phyloP scores from a whole-genome alignment of 2,888 invertebrate species.

The Acanthococcus lagerstroemiae region DNA sequence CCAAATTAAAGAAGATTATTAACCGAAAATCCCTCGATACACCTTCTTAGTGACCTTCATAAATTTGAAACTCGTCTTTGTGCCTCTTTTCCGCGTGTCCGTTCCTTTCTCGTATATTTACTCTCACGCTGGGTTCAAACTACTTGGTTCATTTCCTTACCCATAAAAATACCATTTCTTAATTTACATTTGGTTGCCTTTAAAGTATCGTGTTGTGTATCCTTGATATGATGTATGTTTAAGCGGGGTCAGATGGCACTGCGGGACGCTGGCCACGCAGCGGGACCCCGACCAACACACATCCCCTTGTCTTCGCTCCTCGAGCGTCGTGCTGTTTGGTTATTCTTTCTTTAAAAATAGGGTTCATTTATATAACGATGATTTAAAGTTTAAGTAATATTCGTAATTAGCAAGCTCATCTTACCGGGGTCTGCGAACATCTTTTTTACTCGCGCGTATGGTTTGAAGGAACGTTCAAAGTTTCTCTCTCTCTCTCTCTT shows the following conservation, averaged over 20 bases:
- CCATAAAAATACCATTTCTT: constrained; percentile 30
- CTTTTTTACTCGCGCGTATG: too few relatives aligned
- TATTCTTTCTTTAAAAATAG: constrained; percentile 23
- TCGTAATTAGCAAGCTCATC: constrained; percentile 18
- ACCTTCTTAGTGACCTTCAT: constrained; percentile 17
- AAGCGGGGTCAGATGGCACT: constrained; percentile 27
- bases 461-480: too few relatives aligned
- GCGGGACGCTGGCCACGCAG: constrained; percentile 27
- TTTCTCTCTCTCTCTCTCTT: too few relatives aligned
- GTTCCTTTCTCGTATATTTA: constrained; percentile 11
- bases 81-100: background rate
- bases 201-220: constrained; percentile 23
- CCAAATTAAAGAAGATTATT: background rate
- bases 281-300: constrained; percentile 21
- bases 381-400: constrained; percentile 30
- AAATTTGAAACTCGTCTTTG: constrained; percentile 22
- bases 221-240: constrained; percentile 28
- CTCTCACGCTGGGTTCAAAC: constrained; percentile 28
- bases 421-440: background rate
- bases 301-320: constrained; percentile 14
- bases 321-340: constrained; percentile 14
- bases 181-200: constrained; percentile 27
- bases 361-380: constrained; percentile 28
- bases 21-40: constrained; percentile 11
- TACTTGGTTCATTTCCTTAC: constrained; percentile 29